phyloP scores from a whole-genome alignment of 2,797 vertebrate genomes.

The Galagoides demidoff region DNA sequence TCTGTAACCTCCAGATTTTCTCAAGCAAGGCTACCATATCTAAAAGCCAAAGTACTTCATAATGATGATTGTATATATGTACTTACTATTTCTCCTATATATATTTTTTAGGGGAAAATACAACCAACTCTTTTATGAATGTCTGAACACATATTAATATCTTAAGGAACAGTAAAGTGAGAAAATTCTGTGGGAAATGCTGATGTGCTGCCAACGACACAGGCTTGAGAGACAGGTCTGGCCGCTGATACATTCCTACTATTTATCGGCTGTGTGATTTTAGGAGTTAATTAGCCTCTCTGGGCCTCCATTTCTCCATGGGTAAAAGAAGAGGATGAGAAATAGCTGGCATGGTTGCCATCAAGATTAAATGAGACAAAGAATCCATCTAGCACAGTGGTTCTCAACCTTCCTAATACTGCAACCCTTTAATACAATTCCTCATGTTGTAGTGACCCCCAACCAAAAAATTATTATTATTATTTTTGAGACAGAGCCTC shows the following conservation, averaged over 20 bases:
- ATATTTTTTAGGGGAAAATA: constrained; percentile 10
- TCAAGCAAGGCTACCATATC: not conserved
- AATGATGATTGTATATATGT: not conserved
- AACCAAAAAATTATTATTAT: too few species aligned
- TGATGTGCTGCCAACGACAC: not conserved
- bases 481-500: too few species aligned
- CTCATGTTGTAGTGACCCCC: too few species aligned
- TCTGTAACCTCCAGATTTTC: not conserved
- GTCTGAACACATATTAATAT: not conserved
- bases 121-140: not conserved
- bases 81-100: not conserved
- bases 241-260: not conserved
- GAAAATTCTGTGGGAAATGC: not conserved
- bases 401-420: too few species aligned
- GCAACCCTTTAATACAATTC: too few species aligned
- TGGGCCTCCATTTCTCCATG: not conserved
- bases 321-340: not conserved
- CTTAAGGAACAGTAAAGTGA: not conserved
- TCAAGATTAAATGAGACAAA: not conserved
- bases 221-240: not conserved
- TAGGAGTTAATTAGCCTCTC: not conserved
- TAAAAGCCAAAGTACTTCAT: not conserved
- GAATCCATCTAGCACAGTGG: not conserved
- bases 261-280: not conserved
- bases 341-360: not conserved